Conservation (phyloP, 2,113 vertebrate genomes). For the Fulica atra region DNA sequence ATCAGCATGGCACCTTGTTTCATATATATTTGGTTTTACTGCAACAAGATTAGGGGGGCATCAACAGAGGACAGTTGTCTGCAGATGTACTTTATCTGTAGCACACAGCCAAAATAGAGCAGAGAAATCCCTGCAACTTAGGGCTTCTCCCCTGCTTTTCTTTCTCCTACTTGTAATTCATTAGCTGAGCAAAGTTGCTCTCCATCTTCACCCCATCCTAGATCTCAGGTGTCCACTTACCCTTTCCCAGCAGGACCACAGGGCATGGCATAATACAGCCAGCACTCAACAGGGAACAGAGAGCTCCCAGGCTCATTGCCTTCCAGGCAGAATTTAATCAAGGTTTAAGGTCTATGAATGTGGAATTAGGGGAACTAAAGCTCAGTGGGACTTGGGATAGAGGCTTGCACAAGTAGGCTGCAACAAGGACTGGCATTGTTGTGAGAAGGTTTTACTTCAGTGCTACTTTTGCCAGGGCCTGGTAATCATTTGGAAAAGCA, state of each 20-base stretch:
- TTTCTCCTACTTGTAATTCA: not conserved
- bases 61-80: not conserved
- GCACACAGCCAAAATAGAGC: not conserved
- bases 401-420: constrained; percentile 22
- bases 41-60: not conserved
- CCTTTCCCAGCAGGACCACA: not conserved
- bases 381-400: not conserved
- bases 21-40: too few relatives aligned
- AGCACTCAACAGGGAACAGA: not conserved
- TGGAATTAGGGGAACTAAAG: not conserved
- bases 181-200: not conserved
- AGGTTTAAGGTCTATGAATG: constrained; percentile 48
- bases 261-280: not conserved
- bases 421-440: constrained; percentile 26
- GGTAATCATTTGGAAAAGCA: constrained; percentile 71
- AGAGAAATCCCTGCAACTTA: not conserved
- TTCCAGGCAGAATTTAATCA: constrained; percentile 58
- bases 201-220: not conserved
- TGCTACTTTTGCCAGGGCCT: constrained; percentile 40
- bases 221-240: not conserved
- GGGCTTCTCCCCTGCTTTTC: not conserved
- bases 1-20: too few relatives aligned
- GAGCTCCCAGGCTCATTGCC: constrained; percentile 24
- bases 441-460: constrained; percentile 40
- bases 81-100: not conserved